Base-by-base conservation (phyloP, 2,797 vertebrate species). In the Amazonetta brasiliensis region DNA sequence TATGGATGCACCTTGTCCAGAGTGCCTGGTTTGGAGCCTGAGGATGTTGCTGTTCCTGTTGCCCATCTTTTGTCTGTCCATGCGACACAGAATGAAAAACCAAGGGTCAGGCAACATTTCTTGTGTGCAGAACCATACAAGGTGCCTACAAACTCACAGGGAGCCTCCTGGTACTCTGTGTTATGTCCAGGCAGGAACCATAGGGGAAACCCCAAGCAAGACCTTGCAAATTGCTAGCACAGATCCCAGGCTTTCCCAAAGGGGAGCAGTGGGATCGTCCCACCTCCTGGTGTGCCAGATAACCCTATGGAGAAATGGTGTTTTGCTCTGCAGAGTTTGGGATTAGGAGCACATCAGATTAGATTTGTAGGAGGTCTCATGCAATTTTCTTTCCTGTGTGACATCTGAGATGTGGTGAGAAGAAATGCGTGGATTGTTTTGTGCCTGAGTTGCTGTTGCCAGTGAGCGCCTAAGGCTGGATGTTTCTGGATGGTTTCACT, bases 401-500 rank as follows among this genome's bases (percentile, higher is more conserved):
- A 79, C 16, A 30, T 78, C 86, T 67, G 83, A 92, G 83, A 73
- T 56, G 46, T 37, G 11, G 46, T 79, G 72, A 89, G 90, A 90
- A 90, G 92, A 95, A 92, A 93, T 73, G 74, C 71, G 84, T 1
- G 2, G 23, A 39, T 33, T 6, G 3, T 56, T 94, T 87, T 43
- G 37, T 83, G 92, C 89, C 22, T 60, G 50, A 59, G 83, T 30
- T 94, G 82, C 76, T 92, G 71, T 76, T 94, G 76, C 77, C 79
- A 96, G 89, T 12, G 83, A 84, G 54, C 0, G 14, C 91, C 83
- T 82, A 64, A 69, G 90, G 92, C 83, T 89, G 81, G 84, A 90
- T 55, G 74, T 82, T 95, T 90, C 88, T 94, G 80, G 91, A 62
- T 66, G 55, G 91, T 92, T 93, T 87, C 88, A 91, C 80, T 84